Evolutionary conservation across 2,888 invertebrate species (phyloP).

Genomic region (Temnothorax rugatulus): DNA sequence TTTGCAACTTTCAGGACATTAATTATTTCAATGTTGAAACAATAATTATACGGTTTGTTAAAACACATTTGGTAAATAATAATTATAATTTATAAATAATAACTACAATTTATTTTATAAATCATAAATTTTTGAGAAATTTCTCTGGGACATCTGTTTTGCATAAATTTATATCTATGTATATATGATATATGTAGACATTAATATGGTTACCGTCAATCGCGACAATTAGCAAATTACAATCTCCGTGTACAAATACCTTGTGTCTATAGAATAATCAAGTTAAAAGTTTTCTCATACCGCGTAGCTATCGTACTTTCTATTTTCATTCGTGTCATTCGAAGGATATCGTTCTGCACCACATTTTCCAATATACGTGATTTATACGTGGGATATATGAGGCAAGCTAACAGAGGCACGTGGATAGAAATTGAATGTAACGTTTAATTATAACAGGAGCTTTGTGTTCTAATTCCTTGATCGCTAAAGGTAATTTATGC

Average conservation of each 20-base stretch:
- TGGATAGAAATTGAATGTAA: not conserved
- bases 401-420: not conserved
- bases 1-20: not conserved
- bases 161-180: not conserved
- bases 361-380: not conserved
- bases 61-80: not conserved
- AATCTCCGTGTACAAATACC: not conserved
- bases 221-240: not conserved
- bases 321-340: slow-evolving; percentile 3
- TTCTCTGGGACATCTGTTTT: not conserved
- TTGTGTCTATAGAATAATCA: slow-evolving; percentile 11
- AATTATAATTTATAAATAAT: slow-evolving; percentile 7
- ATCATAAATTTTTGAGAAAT: not conserved
- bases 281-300: not conserved
- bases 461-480: not conserved
- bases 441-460: slow-evolving; percentile 7
- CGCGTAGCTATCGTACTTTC: not conserved
- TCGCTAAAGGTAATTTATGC: not conserved
- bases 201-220: not conserved
- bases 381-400: not conserved
- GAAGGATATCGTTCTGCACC: not conserved
- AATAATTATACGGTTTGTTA: not conserved
- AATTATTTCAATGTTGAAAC: not conserved
- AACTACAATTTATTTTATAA: not conserved
- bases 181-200: not conserved